phyloP scores from a whole-genome alignment of 2,797 vertebrate genomes.

The Chiloscyllium punctatum region DNA sequence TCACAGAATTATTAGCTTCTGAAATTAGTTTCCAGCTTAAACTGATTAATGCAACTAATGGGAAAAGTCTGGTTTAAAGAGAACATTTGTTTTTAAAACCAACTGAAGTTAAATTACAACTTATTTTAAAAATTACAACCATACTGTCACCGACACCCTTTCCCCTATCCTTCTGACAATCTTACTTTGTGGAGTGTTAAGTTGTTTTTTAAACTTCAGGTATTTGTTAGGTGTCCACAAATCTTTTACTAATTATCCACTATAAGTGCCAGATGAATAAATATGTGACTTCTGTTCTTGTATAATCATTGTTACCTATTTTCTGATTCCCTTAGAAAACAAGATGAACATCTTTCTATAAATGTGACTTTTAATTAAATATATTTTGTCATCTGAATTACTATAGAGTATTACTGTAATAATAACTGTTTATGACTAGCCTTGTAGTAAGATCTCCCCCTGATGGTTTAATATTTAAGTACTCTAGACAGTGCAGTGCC shows the following conservation, averaged over 20 bases:
- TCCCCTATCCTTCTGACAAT: background rate
- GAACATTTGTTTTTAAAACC: background rate
- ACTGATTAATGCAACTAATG: background rate
- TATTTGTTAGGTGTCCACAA: background rate
- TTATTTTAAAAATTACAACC: background rate
- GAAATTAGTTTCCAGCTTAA: background rate
- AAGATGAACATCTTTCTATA: background rate
- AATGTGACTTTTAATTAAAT: background rate
- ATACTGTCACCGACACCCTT: background rate
- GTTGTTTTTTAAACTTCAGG: background rate
- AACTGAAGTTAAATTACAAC: background rate
- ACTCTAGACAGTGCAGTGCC: no score
- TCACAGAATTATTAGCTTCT: background rate
- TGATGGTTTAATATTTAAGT: background rate
- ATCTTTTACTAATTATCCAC: background rate
- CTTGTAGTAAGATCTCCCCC: conserved; percentile 11
- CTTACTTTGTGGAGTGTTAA: background rate
- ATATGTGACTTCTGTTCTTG: background rate
- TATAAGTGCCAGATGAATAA: background rate
- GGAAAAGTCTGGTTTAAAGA: background rate
- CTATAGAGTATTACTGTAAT: background rate
- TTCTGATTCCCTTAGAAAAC: conserved; percentile 12
- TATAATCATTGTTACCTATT: conserved; percentile 33
- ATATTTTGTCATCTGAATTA: background rate
- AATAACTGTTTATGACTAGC: background rate